Evolutionary conservation across 2,113 vertebrate species (phyloP).

Genomic region (Seriola dumerili): DNA sequence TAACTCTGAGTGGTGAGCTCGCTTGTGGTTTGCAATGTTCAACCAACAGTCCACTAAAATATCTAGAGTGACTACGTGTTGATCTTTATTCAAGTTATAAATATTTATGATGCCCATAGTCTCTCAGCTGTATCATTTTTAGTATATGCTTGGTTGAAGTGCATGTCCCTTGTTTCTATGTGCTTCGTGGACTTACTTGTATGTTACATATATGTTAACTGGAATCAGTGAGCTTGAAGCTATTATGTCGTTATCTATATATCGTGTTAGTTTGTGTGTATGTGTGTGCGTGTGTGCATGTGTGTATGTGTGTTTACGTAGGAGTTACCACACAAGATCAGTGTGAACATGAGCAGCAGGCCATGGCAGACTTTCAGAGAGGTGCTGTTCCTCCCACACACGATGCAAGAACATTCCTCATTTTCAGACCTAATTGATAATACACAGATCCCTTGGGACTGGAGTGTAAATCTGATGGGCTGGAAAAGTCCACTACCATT

Average conservation of each 20-base stretch:
- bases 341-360: conserved; percentile 64
- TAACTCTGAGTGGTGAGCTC: not conserved
- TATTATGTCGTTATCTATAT: too few relatives aligned
- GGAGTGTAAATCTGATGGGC: conserved; percentile 78
- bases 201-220: not conserved
- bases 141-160: not conserved
- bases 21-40: not conserved
- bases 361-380: conserved; percentile 64
- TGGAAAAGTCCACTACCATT: conserved; percentile 75
- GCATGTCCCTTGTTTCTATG: not conserved
- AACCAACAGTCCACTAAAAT: not conserved
- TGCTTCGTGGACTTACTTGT: not conserved
- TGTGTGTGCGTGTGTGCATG: too few relatives aligned
- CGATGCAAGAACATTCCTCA: conserved; percentile 68
- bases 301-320: not conserved
- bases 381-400: conserved; percentile 54
- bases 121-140: not conserved
- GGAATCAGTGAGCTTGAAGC: not conserved
- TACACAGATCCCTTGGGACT: conserved; percentile 79
- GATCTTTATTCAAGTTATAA: conserved; percentile 8
- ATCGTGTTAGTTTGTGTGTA: too few relatives aligned
- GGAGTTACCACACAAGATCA: conserved; percentile 48
- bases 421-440: conserved; percentile 82
- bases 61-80: not conserved
- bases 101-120: conserved; percentile 9